A percentile compares a stretch with the other conserved stretches of the same genome.
These are phyloP conservation scores for Amphipyra berbera DNA, from an alignment of 2,888 invertebrate species.

Conservation along the genomic window DNA sequence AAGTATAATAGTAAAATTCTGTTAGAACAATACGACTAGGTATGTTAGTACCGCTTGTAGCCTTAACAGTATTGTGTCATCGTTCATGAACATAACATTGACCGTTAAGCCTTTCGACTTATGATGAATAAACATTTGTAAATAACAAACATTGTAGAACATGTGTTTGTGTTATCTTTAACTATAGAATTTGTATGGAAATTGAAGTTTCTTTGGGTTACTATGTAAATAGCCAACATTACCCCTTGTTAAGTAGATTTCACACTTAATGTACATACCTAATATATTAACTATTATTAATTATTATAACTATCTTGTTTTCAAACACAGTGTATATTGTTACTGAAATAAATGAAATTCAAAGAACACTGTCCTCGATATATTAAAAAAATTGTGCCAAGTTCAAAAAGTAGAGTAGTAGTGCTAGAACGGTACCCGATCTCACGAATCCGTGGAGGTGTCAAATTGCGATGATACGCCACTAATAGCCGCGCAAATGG, in stretches of 20 bases:
- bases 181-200: no score
- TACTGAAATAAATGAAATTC: no score
- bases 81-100: constrained; percentile 10
- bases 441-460: constrained; percentile 19
- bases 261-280: no score
- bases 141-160: constrained; percentile 15
- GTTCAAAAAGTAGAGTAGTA: constrained; percentile 51
- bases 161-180: no score
- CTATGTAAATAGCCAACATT: no score
- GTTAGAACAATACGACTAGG: constrained; percentile 8
- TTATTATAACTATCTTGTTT: no score
- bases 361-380: neutral
- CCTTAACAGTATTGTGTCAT: constrained; percentile 37
- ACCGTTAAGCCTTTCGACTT: constrained; percentile 47
- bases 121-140: constrained; percentile 44
- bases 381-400: constrained; percentile 24
- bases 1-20: constrained; percentile 33
- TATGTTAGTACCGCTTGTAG: constrained; percentile 37
- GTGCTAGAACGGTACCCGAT: constrained; percentile 51
- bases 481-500: constrained; percentile 29
- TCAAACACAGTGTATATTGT: no score
- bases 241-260: no score
- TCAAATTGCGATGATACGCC: constrained; percentile 48
- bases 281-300: no score
- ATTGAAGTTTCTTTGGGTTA: no score